These are phyloP conservation scores for Tetrax tetrax DNA, from an alignment of 2,113 vertebrate species.

Conservation along the genomic window DNA sequence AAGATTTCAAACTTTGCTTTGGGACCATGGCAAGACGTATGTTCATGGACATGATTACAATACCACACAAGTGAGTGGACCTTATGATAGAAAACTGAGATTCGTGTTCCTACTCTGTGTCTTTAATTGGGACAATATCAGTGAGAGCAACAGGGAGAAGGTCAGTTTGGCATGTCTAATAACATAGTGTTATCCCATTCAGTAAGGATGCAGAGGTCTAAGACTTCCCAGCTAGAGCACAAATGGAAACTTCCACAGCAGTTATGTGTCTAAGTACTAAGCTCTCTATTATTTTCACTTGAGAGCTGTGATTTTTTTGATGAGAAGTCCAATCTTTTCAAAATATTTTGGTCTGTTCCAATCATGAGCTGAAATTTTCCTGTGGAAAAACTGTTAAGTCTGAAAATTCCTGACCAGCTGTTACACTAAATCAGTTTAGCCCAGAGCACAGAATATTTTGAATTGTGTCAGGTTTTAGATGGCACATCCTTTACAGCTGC, in stretches of 20 bases:
- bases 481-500: background rate
- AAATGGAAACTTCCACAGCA: background rate
- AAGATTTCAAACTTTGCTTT: background rate
- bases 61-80: background rate
- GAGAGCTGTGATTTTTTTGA: background rate
- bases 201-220: background rate
- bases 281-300: background rate
- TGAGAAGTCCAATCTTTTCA: background rate
- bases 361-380: background rate
- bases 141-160: rapidly evolving
- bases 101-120: background rate
- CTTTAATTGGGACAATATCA: background rate
- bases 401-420: background rate
- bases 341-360: background rate
- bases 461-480: background rate
- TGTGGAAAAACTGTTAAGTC: background rate
- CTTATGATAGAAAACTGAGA: background rate
- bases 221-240: background rate
- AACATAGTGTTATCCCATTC: background rate
- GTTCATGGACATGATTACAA: too few species aligned
- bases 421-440: background rate
- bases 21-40: background rate
- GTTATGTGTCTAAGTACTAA: background rate
- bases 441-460: background rate
- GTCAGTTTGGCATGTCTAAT: rapidly evolving